Evolutionary conservation across 2,888 invertebrate genomes (phyloP).

Genomic region (Cosmopolites sordidus): DNA sequence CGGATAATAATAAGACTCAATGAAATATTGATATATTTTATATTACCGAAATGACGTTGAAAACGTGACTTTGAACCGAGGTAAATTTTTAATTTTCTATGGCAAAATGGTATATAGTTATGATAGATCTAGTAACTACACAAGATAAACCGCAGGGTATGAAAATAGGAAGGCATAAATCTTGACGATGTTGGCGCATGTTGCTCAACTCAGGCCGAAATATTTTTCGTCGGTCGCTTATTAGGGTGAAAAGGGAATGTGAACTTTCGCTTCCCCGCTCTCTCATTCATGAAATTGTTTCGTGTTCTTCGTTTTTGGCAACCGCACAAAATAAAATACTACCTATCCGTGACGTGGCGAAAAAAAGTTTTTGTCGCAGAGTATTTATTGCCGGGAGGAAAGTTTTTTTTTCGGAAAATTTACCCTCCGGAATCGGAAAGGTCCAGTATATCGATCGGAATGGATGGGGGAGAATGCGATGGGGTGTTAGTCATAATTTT

Average conservation of each 20-base stretch:
- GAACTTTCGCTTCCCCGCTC: conserved; percentile 16
- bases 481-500: too few relatives aligned
- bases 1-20: too few relatives aligned
- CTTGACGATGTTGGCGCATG: conserved; percentile 17
- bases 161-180: conserved; percentile 12
- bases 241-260: conserved; percentile 24
- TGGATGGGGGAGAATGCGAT: too few relatives aligned
- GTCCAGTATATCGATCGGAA: too few relatives aligned
- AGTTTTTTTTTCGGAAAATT: conserved; percentile 1
- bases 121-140: too few relatives aligned
- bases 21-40: too few relatives aligned
- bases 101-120: too few relatives aligned
- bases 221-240: conserved; percentile 23
- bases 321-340: conserved; percentile 24
- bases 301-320: conserved; percentile 25
- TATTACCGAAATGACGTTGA: too few relatives aligned
- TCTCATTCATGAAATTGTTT: conserved; percentile 26
- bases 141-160: not conserved
- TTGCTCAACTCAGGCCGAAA: conserved; percentile 14
- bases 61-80: too few relatives aligned
- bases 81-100: too few relatives aligned
- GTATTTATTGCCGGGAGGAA: conserved; percentile 17
- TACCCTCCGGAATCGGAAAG: too few relatives aligned
- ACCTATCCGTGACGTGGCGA: conserved; percentile 23
- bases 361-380: conserved; percentile 23